phyloP scores from a whole-genome alignment of 92 coral and sea anemone species.

The Porites divaricata region DNA sequence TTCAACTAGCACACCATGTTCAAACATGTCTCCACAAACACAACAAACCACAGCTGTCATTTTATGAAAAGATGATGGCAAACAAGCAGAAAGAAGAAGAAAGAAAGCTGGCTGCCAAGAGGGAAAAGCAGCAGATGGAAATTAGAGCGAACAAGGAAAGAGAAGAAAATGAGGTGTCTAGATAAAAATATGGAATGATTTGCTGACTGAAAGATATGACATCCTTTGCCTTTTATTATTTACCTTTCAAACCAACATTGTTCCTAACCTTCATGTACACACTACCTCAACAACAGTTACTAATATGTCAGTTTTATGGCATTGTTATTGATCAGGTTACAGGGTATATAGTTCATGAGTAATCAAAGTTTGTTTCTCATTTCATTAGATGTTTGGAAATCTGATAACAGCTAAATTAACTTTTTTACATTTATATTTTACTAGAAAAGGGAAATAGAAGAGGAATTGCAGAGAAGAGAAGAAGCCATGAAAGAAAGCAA shows the following conservation, averaged over 20 bases:
- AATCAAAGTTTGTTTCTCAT: too few relatives aligned
- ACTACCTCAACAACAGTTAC: too few relatives aligned
- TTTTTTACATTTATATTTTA: background rate
- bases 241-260: too few relatives aligned
- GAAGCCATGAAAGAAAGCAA: slow-evolving; percentile 80
- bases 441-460: slow-evolving; percentile 90
- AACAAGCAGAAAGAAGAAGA: slow-evolving; percentile 83
- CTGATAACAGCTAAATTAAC: background rate
- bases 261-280: too few relatives aligned
- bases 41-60: slow-evolving; percentile 93
- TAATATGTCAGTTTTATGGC: too few relatives aligned
- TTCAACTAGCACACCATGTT: slow-evolving; percentile 92
- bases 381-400: background rate
- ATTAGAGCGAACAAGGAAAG: slow-evolving; percentile 81
- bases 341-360: too few relatives aligned
- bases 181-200: background rate
- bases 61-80: slow-evolving; percentile 97
- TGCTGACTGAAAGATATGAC: too few relatives aligned
- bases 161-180: slow-evolving; percentile 85
- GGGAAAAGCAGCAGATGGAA: slow-evolving; percentile 61
- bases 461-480: slow-evolving; percentile 88
- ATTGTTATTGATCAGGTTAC: too few relatives aligned
- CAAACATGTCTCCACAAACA: slow-evolving; percentile 87
- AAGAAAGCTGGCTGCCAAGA: slow-evolving; percentile 75
- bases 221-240: too few relatives aligned